Percentiles rank a stretch among this genome's conserved stretches.
phyloP scores from a whole-genome alignment of 2,797 vertebrate species.

The Catamblyrhynchus diadema region DNA sequence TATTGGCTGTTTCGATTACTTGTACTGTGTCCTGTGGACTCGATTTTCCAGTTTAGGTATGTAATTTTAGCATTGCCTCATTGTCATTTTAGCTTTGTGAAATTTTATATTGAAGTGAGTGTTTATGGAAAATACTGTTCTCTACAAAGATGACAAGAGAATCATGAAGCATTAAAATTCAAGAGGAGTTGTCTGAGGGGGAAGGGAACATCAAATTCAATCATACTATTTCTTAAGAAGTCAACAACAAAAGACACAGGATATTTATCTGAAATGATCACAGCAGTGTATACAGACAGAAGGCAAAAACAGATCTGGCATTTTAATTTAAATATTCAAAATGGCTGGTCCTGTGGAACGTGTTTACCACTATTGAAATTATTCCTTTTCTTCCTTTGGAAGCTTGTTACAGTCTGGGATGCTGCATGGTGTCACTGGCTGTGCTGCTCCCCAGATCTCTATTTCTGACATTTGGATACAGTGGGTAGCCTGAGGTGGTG shows the following conservation, averaged over 20 bases:
- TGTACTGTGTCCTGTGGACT: not conserved
- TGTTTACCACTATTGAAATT: not conserved
- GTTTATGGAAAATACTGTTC: not conserved
- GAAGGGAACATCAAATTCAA: not conserved
- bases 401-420: not conserved
- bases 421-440: fast-evolving
- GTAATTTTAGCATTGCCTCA: not conserved
- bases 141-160: not conserved
- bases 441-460: not conserved
- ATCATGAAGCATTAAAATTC: constrained; percentile 25
- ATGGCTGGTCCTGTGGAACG: not conserved
- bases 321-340: constrained; percentile 33
- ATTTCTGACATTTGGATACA: fast-evolving
- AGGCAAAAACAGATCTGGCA: not conserved
- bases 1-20: not conserved
- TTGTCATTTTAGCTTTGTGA: not conserved
- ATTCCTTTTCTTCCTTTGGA: not conserved
- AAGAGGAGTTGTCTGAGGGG: not conserved
- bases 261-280: constrained; percentile 12
- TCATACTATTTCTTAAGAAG: not conserved
- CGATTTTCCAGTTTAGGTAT: not conserved
- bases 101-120: not conserved
- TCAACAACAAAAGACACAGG: not conserved
- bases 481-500: fast-evolving
- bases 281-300: not conserved